Percentiles rank a stretch among this genome's conserved stretches.
phyloP scores from a whole-genome alignment of 2,113 vertebrate species.

The Microcebus ravelobensis region DNA sequence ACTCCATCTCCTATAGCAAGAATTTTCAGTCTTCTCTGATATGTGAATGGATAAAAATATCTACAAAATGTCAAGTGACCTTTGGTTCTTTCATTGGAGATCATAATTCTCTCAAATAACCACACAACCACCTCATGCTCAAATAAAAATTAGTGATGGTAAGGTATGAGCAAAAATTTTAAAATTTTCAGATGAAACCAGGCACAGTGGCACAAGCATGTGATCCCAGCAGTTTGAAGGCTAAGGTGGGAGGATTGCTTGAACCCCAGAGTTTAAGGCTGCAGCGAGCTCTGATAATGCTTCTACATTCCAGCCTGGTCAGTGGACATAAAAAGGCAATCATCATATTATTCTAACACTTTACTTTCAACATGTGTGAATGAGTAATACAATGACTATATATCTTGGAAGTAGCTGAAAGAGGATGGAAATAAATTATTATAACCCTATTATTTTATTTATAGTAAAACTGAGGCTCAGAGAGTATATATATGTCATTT shows the following conservation, averaged over 20 bases:
- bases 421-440: background rate
- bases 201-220: too few species aligned
- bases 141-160: background rate
- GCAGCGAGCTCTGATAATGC: too few species aligned
- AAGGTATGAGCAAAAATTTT: background rate
- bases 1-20: background rate
- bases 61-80: background rate
- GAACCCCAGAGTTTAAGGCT: too few species aligned
- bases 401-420: background rate
- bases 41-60: background rate
- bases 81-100: background rate
- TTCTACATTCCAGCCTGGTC: too few species aligned
- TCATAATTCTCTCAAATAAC: background rate
- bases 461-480: background rate
- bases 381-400: background rate
- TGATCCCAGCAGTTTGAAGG: too few species aligned
- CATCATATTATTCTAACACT: background rate
- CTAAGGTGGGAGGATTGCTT: too few species aligned
- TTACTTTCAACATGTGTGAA: background rate
- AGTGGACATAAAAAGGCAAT: background rate
- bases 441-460: background rate
- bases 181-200: background rate
- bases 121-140: background rate
- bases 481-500: background rate
- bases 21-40: slow-evolving; percentile 1